Percentiles rank a stretch among this genome's conserved stretches.
phyloP scores from a whole-genome alignment of 2,888 invertebrate genomes.

The Micropterix aruncella region DNA sequence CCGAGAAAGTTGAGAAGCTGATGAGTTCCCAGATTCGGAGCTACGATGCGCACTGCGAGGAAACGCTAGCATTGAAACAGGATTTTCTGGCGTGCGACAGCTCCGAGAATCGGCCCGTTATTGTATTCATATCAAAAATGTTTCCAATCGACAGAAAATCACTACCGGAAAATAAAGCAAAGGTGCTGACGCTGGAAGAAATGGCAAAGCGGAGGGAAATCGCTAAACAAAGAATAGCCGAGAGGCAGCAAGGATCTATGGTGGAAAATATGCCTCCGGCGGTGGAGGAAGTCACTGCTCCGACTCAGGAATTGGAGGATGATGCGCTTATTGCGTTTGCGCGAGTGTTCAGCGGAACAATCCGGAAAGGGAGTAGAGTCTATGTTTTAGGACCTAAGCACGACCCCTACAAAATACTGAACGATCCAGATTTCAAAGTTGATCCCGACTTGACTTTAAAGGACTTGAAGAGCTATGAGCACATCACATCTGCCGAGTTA shows the following conservation, averaged over 20 bases:
- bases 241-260: no score
- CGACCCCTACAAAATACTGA: slow-evolving; percentile 51
- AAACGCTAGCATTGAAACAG: slow-evolving; percentile 56
- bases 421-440: slow-evolving; percentile 24
- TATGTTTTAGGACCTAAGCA: slow-evolving; percentile 83
- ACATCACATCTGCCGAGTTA: slow-evolving; percentile 46
- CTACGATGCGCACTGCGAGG: slow-evolving; percentile 49
- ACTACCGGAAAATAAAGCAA: slow-evolving; percentile 68
- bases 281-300: slow-evolving; percentile 8
- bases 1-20: slow-evolving; percentile 69
- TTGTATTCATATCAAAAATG: slow-evolving; percentile 83
- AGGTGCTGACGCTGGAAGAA: slow-evolving; percentile 62
- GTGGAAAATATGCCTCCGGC: background rate
- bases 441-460: slow-evolving; percentile 38
- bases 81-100: slow-evolving; percentile 57
- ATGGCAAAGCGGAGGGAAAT: slow-evolving; percentile 51
- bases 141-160: slow-evolving; percentile 61
- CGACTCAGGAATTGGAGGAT: slow-evolving; percentile 23
- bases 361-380: slow-evolving; percentile 61
- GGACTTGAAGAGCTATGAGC: slow-evolving; percentile 45
- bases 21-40: slow-evolving; percentile 59
- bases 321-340: slow-evolving; percentile 83
- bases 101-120: slow-evolving; percentile 46
- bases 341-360: slow-evolving; percentile 78
- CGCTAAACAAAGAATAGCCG: slow-evolving; percentile 50